Base-by-base conservation (phyloP, 1,140 invertebrate genomes). In the Drosophila malerkotliana region DNA sequence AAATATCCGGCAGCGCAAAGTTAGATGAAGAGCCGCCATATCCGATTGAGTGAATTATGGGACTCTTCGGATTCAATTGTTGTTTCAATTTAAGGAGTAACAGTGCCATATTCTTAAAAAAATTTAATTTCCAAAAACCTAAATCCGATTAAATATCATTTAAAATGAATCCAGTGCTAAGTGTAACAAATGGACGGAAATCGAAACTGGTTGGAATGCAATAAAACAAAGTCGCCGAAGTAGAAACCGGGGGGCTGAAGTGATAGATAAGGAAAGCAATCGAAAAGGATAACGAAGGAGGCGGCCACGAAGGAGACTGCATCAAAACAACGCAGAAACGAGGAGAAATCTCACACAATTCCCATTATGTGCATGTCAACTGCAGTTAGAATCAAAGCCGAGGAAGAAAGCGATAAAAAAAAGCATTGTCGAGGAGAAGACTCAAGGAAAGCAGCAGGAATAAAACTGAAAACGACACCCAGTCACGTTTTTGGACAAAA, bases 321-420 rank as follows among this genome's bases (percentile, higher is more conserved):
- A 66, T 39, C 60, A 74, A 62, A 75, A 72, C 66, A 62, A 69
- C 62, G 51, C 41, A 57, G 41, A 44, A 77, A 68, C 32, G 47
- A 78, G 66, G 60, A 79, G 64, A 88, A 88, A 88, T 89, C 85
- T 88, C 79, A 79, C 84, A 83, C 83, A 88, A 88, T 88, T 88
- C 76, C 83, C 76, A 88, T 88, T 88, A 88, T 88, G 83, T 88
- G 83, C 83, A 88, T 88, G 83, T 88, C 83, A 88, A 88, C 83
- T 88, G 83, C 83, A 88, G 83, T 88, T 88, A 88, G 79, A 88
- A 83, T 88, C 83, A 88, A 88, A 79, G 58, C 71, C 55, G 61
- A 45, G 39, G 59, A 44, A 71, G 49, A 68, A 55, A 48, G 66
- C 41, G 49, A 45, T 39, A 60, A 51, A 21, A 49, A 52, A 15